Evolutionary conservation across 2,888 invertebrate species (phyloP).

Genomic region (Metellina segmentata): DNA sequence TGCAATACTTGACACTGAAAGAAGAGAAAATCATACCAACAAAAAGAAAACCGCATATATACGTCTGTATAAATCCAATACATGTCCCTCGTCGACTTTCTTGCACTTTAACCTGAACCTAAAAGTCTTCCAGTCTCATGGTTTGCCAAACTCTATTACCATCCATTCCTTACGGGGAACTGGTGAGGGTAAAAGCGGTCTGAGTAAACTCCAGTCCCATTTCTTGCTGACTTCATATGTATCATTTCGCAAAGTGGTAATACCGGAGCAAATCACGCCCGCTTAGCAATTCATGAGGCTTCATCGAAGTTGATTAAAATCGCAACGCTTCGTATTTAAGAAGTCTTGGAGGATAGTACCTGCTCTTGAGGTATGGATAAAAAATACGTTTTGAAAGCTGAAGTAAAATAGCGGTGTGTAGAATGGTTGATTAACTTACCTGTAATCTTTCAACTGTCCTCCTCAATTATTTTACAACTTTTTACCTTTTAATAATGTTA

Average conservation of each 20-base stretch:
- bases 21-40: neutral
- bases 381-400: neutral
- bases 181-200: neutral
- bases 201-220: neutral
- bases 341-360: neutral
- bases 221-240: neutral
- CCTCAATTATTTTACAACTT: too few species aligned
- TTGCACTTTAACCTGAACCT: slow-evolving; percentile 39
- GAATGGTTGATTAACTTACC: too few species aligned
- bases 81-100: slow-evolving; percentile 14
- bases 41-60: slow-evolving; percentile 10
- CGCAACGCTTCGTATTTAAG: neutral
- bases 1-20: neutral
- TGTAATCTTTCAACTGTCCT: too few species aligned
- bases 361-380: neutral
- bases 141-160: slow-evolving; percentile 34
- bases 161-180: neutral
- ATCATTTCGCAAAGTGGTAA: neutral
- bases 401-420: too few species aligned
- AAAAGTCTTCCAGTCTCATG: slow-evolving; percentile 15
- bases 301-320: neutral
- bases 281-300: neutral
- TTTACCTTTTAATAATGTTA: too few species aligned
- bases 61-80: slow-evolving; percentile 39
- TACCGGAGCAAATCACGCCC: neutral